A percentile compares a stretch with the other conserved stretches of the same genome.
Evolutionary conservation across 2,113 vertebrate genomes (phyloP).

Genomic region (Prietella phreatophila): DNA sequence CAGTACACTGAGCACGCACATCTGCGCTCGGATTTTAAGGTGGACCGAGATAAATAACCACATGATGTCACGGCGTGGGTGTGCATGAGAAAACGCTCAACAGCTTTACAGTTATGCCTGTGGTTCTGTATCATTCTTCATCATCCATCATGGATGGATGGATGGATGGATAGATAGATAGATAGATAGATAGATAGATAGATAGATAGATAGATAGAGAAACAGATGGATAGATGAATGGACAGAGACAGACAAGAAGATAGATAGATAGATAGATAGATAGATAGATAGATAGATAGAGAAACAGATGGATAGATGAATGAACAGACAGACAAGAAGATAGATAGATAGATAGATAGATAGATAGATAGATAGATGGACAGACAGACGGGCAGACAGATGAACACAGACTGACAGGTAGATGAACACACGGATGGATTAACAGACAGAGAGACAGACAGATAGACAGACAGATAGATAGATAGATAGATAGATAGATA

Average conservation of each 20-base stretch:
- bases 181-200: neutral
- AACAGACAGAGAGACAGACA: too few relatives aligned
- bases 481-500: too few relatives aligned
- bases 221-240: neutral
- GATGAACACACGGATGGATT: too few relatives aligned
- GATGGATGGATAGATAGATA: neutral
- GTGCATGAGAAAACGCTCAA: neutral
- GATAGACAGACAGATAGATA: too few relatives aligned
- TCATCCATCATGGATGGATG: neutral
- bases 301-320: neutral
- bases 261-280: neutral
- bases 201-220: neutral
- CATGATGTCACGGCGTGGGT: slow-evolving; percentile 32
- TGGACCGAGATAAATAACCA: slow-evolving; percentile 41
- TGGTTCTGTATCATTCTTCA: neutral
- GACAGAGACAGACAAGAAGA: neutral
- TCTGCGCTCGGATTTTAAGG: slow-evolving; percentile 53
- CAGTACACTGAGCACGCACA: slow-evolving; percentile 49
- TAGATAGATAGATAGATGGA: too few relatives aligned
- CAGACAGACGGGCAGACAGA: too few relatives aligned
- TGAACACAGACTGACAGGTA: too few relatives aligned
- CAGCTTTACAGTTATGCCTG: neutral
- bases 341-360: too few relatives aligned
- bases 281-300: neutral
- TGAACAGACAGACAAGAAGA: neutral